Evolutionary conservation across 2,888 invertebrate species (phyloP).

Genomic region (Drosophila subquinaria): DNA sequence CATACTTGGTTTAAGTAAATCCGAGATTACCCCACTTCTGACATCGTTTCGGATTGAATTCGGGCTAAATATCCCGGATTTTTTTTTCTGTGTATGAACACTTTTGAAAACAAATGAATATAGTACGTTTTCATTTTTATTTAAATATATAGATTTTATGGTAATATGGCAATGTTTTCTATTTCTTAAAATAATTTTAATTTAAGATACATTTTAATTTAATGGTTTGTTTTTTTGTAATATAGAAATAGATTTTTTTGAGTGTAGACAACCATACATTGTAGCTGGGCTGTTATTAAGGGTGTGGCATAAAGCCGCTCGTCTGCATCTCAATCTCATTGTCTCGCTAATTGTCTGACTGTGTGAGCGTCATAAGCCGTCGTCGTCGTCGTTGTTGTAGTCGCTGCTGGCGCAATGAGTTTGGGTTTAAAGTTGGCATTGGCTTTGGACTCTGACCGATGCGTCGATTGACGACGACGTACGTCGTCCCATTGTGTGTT

Average conservation of each 20-base stretch:
- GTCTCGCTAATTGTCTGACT: conserved; percentile 80
- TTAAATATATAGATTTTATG: too few relatives aligned
- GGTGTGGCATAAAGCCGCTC: conserved; percentile 57
- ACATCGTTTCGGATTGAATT: too few relatives aligned
- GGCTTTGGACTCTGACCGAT: conserved; percentile 21
- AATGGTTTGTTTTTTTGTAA: background rate
- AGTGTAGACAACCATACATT: background rate
- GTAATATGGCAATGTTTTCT: too few relatives aligned
- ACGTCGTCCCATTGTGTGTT: conserved; percentile 52
- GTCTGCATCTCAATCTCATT: conserved; percentile 82
- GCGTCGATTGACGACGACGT: conserved; percentile 33
- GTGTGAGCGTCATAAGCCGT: conserved; percentile 77
- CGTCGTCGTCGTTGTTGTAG: conserved; percentile 24
- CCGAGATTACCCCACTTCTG: too few relatives aligned
- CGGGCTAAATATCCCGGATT: too few relatives aligned
- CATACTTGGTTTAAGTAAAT: too few relatives aligned
- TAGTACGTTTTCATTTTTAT: too few relatives aligned
- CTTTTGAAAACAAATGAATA: too few relatives aligned
- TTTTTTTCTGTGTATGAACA: too few relatives aligned
- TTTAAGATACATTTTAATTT: background rate
- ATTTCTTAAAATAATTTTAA: background rate
- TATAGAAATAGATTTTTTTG: background rate
- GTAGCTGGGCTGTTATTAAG: conserved; percentile 35
- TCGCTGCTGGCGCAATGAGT: conserved; percentile 68
- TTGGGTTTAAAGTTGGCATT: conserved; percentile 33